A percentile compares a stretch with the other conserved stretches of the same genome.
Conservation (phyloP, 2,797 vertebrate genomes). For the Anas acuta region DNA sequence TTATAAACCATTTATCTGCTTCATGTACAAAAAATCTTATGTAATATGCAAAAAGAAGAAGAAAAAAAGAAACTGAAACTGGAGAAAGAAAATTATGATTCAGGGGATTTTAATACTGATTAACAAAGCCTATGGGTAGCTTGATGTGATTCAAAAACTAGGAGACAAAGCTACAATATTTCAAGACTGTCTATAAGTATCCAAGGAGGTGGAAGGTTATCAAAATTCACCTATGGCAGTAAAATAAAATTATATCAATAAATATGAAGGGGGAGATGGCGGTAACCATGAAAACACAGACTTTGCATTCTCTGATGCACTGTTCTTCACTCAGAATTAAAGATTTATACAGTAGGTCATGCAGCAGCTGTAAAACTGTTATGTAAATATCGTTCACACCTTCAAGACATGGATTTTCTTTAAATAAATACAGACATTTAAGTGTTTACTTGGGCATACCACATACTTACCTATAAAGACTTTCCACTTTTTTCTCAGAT, state of each 20-base stretch:
- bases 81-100: not conserved
- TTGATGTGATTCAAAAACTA: not conserved
- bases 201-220: not conserved
- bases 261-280: not conserved
- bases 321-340: constrained; percentile 45
- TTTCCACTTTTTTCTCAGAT: not conserved
- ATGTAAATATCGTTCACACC: constrained; percentile 49
- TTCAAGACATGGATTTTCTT: constrained; percentile 27
- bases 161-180: not conserved
- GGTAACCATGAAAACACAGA: not conserved
- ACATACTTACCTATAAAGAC: not conserved
- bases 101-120: not conserved
- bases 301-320: not conserved
- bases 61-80: not conserved
- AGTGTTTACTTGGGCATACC: not conserved
- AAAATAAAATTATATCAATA: not conserved
- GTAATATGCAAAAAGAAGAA: not conserved
- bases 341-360: constrained; percentile 21
- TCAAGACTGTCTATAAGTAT: not conserved
- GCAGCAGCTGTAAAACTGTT: constrained; percentile 31
- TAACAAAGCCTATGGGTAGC: not conserved
- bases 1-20: constrained; percentile 24
- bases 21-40: not conserved
- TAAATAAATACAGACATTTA: constrained; percentile 10
- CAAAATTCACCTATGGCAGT: not conserved